Percentiles rank a stretch among this genome's conserved stretches.
Evolutionary conservation across 2,797 vertebrate genomes (phyloP).

Genomic region (Sciurus carolinensis): DNA sequence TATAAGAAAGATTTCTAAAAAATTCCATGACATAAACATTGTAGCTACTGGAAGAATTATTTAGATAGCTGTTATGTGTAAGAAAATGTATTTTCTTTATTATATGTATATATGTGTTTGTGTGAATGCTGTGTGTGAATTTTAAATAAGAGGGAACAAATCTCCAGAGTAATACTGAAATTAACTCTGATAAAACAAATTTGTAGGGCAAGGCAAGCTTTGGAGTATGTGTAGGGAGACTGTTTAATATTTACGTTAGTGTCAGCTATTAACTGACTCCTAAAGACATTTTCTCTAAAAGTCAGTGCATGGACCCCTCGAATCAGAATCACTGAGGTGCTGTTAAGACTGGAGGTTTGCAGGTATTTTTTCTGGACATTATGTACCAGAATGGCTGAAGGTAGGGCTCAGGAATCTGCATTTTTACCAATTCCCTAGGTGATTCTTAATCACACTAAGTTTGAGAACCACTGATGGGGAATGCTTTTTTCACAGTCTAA

Average conservation of each 20-base stretch:
- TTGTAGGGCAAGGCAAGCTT: background rate
- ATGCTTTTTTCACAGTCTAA: slow-evolving; percentile 66
- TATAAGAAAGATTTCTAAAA: background rate
- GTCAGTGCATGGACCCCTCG: background rate
- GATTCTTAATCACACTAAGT: slow-evolving; percentile 57
- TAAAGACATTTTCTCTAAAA: background rate
- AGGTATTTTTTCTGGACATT: background rate
- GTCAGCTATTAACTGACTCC: background rate
- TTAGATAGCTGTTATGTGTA: slow-evolving; percentile 3
- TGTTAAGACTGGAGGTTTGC: background rate
- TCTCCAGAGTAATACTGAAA: slow-evolving; percentile 5
- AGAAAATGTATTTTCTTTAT: background rate
- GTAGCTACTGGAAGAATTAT: slow-evolving; percentile 19
- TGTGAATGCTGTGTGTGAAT: background rate
- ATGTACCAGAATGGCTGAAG: background rate
- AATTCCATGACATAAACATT: slow-evolving; percentile 18
- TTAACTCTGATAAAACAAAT: background rate
- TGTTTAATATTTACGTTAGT: background rate
- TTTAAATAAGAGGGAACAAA: slow-evolving; percentile 36
- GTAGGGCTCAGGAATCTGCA: background rate
- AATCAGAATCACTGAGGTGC: background rate
- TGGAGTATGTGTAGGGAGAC: background rate
- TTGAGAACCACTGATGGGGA: slow-evolving; percentile 67
- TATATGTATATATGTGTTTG: background rate
- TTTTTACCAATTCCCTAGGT: background rate